These are phyloP conservation scores for Tragulus kanchil DNA, from an alignment of 2,113 vertebrate genomes.

Conservation along the genomic window DNA sequence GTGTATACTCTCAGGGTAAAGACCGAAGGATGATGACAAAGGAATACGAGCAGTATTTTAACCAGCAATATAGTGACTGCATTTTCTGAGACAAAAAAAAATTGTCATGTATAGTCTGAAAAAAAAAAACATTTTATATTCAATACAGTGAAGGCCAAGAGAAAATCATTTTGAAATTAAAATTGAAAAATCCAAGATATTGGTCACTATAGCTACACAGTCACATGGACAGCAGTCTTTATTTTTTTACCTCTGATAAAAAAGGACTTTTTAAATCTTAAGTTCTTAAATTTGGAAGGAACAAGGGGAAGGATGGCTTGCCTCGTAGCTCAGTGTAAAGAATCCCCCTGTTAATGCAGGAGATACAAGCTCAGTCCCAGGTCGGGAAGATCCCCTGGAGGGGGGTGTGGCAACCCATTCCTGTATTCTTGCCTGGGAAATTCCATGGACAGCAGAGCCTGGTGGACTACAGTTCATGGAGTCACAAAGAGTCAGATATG, in stretches of 20 bases:
- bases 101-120: too few relatives aligned
- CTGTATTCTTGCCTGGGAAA: background rate
- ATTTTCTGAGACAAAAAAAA: slow-evolving; percentile 5
- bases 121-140: background rate
- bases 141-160: background rate
- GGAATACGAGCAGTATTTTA: background rate
- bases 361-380: background rate
- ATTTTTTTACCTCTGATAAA: background rate
- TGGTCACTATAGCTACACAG: background rate
- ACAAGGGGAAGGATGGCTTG: background rate
- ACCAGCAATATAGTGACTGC: background rate
- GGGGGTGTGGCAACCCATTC: background rate
- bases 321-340: background rate
- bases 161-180: slow-evolving; percentile 52
- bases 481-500: background rate
- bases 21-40: background rate
- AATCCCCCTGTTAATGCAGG: background rate
- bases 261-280: background rate
- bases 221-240: background rate
- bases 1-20: background rate
- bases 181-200: background rate
- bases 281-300: slow-evolving; percentile 27
- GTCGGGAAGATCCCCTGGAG: background rate
- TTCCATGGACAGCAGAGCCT: background rate
- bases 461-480: background rate